Base-by-base conservation (phyloP, 2,888 invertebrate genomes). In the Hyles lineata region DNA sequence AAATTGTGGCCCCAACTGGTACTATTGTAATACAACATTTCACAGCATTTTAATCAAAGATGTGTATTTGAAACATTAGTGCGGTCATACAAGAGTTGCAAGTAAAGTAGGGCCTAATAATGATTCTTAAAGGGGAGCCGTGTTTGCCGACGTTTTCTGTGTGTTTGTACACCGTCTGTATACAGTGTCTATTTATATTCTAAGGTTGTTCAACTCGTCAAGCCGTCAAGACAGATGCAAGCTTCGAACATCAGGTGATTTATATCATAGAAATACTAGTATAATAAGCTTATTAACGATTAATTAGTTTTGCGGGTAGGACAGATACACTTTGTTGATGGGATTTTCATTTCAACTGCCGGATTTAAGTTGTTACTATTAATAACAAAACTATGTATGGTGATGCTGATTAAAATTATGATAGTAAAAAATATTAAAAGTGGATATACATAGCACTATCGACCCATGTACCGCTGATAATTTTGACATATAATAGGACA, bases 151-250 rank as follows among this genome's bases (percentile, higher is more conserved):
- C 82, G 83, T 86, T 88, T 88, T 80, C 82, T 83, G 81, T 82
- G 77, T 83, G 80, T 82, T 82, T 84, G 83, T 85, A 79, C 83
- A 82, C 82, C 80, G 84, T 84, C 85, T 84, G 84, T 83, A 80
- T 87, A 83, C 83, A 78, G 82, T 77, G 80, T 89, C 92, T 94
- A 94, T 93, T 92, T 91, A 86, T 90, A 91, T 82, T 83, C 82
- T 81, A 82, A 89, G 93, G 93, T 94, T 92, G 83, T 92, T 93
- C 91, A 93, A 92, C 93, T 89, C 90, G 75, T 74, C 80, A 79
- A 78, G 77, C 21, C 58, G 55, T 63, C 58, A 59, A 70, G 58
- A 59, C 63, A 52, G 35, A 58, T 67, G 63, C 58, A 67, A 58
- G 72, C 23, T 25, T 43, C 55, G 23, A 32, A 35, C 50, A 43